Evolutionary conservation across 2,888 invertebrate genomes (phyloP).

Genomic region (Pegoplata infirma): DNA sequence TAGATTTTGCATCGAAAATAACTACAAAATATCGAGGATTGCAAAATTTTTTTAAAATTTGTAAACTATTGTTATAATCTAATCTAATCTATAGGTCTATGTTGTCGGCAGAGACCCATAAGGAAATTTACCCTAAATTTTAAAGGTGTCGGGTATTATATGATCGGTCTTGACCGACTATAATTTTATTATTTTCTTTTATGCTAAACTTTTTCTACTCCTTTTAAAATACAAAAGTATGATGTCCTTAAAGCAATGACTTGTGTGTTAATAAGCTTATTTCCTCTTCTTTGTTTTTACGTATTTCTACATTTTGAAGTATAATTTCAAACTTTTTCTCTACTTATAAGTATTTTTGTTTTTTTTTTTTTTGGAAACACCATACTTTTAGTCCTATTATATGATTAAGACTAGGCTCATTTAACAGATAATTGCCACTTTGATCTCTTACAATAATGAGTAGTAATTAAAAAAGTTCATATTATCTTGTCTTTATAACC

Average conservation of each 20-base stretch:
- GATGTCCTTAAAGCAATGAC: background rate
- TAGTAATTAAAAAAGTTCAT: constrained; percentile 44
- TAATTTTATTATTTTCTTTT: no score
- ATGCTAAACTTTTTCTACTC: background rate
- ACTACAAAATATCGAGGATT: no score
- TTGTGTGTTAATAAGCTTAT: background rate
- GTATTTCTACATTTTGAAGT: background rate
- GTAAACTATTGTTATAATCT: no score
- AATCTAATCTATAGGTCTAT: no score
- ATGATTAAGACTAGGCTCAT: constrained; percentile 57
- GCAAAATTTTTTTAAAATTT: no score
- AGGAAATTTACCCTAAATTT: no score
- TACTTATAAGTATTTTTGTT: background rate
- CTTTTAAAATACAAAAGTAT: background rate
- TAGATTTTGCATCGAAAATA: no score
- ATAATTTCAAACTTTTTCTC: background rate
- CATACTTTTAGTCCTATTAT: constrained; percentile 45
- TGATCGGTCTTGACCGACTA: no score
- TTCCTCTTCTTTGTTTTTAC: background rate
- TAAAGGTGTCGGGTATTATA: no score
- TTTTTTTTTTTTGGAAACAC: constrained; percentile 4
- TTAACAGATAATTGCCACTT: constrained; percentile 63
- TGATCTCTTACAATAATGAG: constrained; percentile 55
- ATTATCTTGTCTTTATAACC: constrained; percentile 24
- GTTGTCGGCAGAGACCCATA: no score